These are phyloP conservation scores for Cardiocondyla obscurior DNA, from an alignment of 1,140 invertebrate species.

Conservation along the genomic window DNA sequence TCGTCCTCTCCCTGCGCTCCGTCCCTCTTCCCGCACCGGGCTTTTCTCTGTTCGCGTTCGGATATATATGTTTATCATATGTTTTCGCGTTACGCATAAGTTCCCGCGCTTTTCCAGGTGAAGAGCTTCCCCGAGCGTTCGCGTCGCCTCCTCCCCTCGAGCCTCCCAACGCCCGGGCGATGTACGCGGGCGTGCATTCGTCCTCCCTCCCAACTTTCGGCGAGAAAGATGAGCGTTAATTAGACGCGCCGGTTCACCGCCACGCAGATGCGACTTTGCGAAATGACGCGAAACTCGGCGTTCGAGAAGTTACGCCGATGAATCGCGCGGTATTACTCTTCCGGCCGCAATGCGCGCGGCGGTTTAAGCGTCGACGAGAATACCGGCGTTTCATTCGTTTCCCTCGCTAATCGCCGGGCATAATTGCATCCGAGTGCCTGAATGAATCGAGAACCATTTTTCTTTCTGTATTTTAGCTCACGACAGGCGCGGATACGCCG, in stretches of 20 bases:
- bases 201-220: not conserved
- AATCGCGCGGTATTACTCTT: conserved; percentile 41
- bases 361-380: conserved; percentile 34
- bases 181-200: not conserved
- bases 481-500: not conserved
- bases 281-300: conserved; percentile 59
- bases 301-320: conserved; percentile 29
- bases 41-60: conserved; percentile 1
- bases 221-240: conserved; percentile 36
- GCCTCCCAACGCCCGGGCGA: too few species aligned
- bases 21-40: not conserved
- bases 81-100: conserved; percentile 75
- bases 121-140: conserved; percentile 60
- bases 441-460: conserved; percentile 34
- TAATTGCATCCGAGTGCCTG: conserved; percentile 45
- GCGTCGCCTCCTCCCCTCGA: not conserved
- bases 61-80: conserved; percentile 77
- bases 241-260: conserved; percentile 50
- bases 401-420: conserved; percentile 19
- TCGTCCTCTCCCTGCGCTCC: not conserved
- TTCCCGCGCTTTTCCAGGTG: conserved; percentile 75
- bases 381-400: conserved; percentile 32
- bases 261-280: conserved; percentile 64
- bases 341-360: conserved; percentile 1
- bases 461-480: conserved; percentile 2